These are phyloP conservation scores for Tragopan temminckii DNA, from an alignment of 2,797 vertebrate genomes.

Conservation along the genomic window DNA sequence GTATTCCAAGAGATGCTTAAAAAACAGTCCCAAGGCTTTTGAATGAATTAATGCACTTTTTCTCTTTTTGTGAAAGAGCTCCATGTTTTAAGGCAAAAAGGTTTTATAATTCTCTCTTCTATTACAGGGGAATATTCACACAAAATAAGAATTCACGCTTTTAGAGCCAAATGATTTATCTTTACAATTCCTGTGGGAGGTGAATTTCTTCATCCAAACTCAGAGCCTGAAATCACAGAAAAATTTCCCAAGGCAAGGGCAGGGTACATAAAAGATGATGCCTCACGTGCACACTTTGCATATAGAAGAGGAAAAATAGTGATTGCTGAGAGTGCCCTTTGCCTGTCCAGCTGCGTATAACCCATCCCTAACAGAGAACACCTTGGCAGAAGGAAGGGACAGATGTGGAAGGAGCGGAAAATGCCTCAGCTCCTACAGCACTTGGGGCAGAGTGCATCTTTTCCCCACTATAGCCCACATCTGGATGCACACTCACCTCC, in stretches of 20 bases:
- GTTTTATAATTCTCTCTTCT: constrained; percentile 41
- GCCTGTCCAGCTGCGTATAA: background rate
- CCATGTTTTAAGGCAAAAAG: constrained; percentile 47
- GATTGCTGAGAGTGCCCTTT: background rate
- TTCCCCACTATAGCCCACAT: accelerated
- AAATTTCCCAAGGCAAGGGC: background rate
- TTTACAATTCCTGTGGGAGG: constrained; percentile 62
- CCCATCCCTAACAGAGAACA: background rate
- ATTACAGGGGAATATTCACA: constrained; percentile 40
- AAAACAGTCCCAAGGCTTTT: background rate
- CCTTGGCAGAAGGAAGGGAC: background rate
- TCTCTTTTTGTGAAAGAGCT: constrained; percentile 2
- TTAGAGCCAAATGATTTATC: background rate
- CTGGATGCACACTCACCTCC: background rate
- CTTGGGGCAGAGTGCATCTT: background rate
- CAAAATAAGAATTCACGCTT: constrained; percentile 34
- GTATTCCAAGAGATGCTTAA: background rate
- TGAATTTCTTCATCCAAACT: constrained; percentile 44
- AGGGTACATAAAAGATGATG: background rate
- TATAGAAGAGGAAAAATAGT: background rate
- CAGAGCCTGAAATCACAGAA: constrained; percentile 11
- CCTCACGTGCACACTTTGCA: background rate
- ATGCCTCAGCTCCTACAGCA: background rate
- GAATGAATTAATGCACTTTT: background rate
- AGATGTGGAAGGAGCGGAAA: background rate